These are phyloP conservation scores for Sericinus montela DNA, from an alignment of 2,888 invertebrate species.

Conservation along the genomic window DNA sequence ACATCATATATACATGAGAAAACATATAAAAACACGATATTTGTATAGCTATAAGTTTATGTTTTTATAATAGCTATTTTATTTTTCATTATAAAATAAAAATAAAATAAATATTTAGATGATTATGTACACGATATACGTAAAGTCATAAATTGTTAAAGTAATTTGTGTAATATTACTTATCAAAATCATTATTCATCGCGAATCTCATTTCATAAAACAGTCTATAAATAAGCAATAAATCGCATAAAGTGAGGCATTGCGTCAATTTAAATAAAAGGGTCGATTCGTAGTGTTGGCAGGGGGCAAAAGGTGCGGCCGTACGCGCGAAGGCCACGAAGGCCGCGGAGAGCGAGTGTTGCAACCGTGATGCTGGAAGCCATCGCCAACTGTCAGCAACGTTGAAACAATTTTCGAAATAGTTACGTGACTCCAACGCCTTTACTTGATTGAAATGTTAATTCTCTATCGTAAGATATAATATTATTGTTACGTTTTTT, in stretches of 20 bases:
- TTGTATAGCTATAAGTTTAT: too few relatives aligned
- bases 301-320: conserved; percentile 60
- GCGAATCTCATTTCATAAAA: neutral
- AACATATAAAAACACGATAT: too few relatives aligned
- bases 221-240: too few relatives aligned
- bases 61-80: too few relatives aligned
- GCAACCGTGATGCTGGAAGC: conserved; percentile 33
- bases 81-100: too few relatives aligned
- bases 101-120: too few relatives aligned
- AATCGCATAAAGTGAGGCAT: too few relatives aligned
- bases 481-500: too few relatives aligned
- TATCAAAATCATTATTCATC: neutral
- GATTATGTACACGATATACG: too few relatives aligned
- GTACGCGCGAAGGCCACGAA: conserved; percentile 58
- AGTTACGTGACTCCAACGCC: conserved; percentile 11
- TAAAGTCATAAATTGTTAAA: too few relatives aligned
- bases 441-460: neutral
- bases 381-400: conserved; percentile 6
- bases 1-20: too few relatives aligned
- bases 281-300: conserved; percentile 30
- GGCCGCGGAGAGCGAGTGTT: conserved; percentile 53
- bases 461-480: neutral
- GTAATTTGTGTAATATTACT: too few relatives aligned
- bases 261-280: conserved; percentile 34
- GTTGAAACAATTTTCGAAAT: conserved; percentile 9